Percentiles rank a stretch among this genome's conserved stretches.
phyloP scores from a whole-genome alignment of 53 echinoderm and acorn worm species.

The Echinometra lucunter region DNA sequence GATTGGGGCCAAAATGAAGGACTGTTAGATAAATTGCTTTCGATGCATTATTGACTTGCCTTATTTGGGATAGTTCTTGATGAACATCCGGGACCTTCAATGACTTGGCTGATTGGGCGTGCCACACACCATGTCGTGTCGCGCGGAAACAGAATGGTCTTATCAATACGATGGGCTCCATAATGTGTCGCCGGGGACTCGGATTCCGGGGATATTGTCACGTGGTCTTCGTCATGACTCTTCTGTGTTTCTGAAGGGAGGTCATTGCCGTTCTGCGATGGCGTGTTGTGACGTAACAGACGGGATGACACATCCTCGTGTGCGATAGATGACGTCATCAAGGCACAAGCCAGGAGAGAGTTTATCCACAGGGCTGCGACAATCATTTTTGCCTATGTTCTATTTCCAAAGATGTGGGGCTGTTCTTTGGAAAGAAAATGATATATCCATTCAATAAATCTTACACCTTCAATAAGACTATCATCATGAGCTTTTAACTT shows the following conservation, averaged over 20 bases:
- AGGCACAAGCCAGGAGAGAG: background rate
- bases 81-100: constrained; percentile 77
- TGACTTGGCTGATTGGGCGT: constrained; percentile 79
- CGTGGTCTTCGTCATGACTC: constrained; percentile 19
- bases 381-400: background rate
- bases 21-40: no score
- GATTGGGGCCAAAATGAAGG: no score
- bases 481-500: no score
- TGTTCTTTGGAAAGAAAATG: background rate
- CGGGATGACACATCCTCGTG: background rate
- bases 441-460: background rate
- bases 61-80: constrained; percentile 80
- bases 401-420: background rate
- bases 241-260: background rate
- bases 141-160: constrained; percentile 77
- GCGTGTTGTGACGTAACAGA: background rate
- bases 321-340: background rate
- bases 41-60: constrained; percentile 67
- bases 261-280: background rate
- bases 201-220: background rate
- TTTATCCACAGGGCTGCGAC: background rate
- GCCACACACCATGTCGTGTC: constrained; percentile 87
- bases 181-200: constrained; percentile 30
- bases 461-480: no score
- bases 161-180: constrained; percentile 72